These are phyloP conservation scores for Atta colombica DNA, from an alignment of 1,140 invertebrate species.

Conservation along the genomic window DNA sequence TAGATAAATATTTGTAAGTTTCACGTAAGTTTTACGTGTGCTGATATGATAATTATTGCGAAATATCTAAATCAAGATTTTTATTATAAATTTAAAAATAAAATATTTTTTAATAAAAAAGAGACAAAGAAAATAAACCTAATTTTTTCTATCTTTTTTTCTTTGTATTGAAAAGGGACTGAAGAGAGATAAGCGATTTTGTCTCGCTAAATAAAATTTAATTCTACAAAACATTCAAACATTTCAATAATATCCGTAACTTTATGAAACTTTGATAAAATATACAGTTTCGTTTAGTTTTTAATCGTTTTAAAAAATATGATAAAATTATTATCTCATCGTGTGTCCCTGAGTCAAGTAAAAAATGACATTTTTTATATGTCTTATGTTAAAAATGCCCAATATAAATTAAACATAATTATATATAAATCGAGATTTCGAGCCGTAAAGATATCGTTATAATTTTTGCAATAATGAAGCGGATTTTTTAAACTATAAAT, in stretches of 20 bases:
- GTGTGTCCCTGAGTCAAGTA: too few relatives aligned
- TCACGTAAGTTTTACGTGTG: not conserved
- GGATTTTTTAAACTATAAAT: slow-evolving; percentile 63
- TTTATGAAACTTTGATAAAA: slow-evolving; percentile 80
- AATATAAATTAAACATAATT: too few relatives aligned
- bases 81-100: not conserved
- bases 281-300: slow-evolving; percentile 66
- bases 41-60: not conserved
- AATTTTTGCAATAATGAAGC: slow-evolving; percentile 50
- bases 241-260: slow-evolving; percentile 72
- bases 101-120: slow-evolving; percentile 23
- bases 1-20: not conserved
- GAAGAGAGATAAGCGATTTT: not conserved
- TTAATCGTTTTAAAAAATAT: too few relatives aligned
- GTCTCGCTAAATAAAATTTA: slow-evolving; percentile 73
- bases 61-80: not conserved
- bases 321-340: too few relatives aligned
- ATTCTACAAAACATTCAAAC: slow-evolving; percentile 72
- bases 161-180: not conserved
- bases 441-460: too few relatives aligned
- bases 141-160: not conserved
- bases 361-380: too few relatives aligned
- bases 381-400: too few relatives aligned
- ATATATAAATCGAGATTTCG: too few relatives aligned
- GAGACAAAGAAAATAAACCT: not conserved